Conservation (phyloP, 2,888 invertebrate genomes). For the Chaitophorus viminalis region DNA sequence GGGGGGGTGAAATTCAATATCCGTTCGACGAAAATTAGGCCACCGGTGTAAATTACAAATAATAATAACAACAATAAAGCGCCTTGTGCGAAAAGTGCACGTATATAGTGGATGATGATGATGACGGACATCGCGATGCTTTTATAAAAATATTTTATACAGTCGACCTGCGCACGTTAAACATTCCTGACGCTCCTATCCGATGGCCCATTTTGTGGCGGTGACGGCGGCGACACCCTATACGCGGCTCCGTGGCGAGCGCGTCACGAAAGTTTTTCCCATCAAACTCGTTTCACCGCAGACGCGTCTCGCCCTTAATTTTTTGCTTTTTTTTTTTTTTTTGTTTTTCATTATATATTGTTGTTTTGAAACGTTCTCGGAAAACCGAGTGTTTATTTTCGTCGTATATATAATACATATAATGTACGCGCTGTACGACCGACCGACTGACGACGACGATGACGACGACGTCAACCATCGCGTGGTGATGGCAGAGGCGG, state of each 20-base stretch:
- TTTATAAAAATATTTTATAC: no score
- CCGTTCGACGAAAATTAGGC: no score
- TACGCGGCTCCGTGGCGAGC: neutral
- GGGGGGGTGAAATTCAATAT: no score
- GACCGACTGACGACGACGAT: no score
- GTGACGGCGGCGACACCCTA: neutral
- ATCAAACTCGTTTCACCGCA: conserved; percentile 47
- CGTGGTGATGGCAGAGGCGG: neutral
- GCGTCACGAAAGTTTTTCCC: conserved; percentile 39
- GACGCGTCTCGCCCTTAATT: neutral
- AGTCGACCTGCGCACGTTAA: neutral
- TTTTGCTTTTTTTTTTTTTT: neutral
- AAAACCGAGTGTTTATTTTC: conserved; percentile 40
- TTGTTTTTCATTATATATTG: neutral
- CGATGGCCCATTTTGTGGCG: neutral
- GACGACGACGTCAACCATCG: neutral
- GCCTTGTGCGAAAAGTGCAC: neutral
- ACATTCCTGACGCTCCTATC: neutral
- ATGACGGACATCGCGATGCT: no score
- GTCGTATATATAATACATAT: neutral
- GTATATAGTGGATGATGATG: no score
- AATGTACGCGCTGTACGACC: no score
- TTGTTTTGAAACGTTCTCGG: conserved; percentile 40
- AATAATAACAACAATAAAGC: no score
- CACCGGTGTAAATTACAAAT: no score